phyloP scores from a whole-genome alignment of 64 coral and sea anemone genomes.

The Cladopsammia gracilis region DNA sequence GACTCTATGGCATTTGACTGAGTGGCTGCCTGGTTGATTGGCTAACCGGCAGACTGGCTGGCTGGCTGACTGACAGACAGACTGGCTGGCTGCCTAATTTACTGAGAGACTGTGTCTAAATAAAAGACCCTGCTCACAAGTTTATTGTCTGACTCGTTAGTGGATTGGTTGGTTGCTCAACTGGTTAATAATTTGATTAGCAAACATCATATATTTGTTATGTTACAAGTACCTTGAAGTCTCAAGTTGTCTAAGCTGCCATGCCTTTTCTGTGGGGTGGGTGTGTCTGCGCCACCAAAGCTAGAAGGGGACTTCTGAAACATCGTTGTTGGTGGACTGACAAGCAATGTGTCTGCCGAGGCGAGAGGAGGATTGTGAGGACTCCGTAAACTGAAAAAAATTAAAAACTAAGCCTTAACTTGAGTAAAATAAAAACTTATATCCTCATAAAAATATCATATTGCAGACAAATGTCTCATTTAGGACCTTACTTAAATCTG shows the following conservation, averaged over 20 bases:
- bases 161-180: too few relatives aligned
- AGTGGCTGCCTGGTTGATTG: too few relatives aligned
- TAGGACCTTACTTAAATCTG: too few relatives aligned
- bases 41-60: neutral
- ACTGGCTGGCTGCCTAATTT: neutral
- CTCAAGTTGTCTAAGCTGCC: conserved; percentile 82
- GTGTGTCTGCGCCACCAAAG: conserved; percentile 10
- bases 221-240: conserved; percentile 67
- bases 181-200: too few relatives aligned
- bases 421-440: too few relatives aligned
- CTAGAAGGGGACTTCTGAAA: neutral
- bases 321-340: conserved; percentile 43
- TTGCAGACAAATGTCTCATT: too few relatives aligned
- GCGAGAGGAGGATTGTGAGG: conserved; percentile 66
- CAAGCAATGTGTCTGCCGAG: conserved; percentile 68
- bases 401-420: neutral
- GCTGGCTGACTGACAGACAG: neutral
- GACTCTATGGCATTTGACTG: too few relatives aligned
- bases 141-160: too few relatives aligned
- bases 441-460: too few relatives aligned
- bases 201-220: too few relatives aligned
- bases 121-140: neutral
- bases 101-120: neutral
- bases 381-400: conserved; percentile 60
- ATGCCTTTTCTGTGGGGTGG: conserved; percentile 54